phyloP scores from a whole-genome alignment of 2,888 invertebrate genomes.

The Leptopilina myrica region DNA sequence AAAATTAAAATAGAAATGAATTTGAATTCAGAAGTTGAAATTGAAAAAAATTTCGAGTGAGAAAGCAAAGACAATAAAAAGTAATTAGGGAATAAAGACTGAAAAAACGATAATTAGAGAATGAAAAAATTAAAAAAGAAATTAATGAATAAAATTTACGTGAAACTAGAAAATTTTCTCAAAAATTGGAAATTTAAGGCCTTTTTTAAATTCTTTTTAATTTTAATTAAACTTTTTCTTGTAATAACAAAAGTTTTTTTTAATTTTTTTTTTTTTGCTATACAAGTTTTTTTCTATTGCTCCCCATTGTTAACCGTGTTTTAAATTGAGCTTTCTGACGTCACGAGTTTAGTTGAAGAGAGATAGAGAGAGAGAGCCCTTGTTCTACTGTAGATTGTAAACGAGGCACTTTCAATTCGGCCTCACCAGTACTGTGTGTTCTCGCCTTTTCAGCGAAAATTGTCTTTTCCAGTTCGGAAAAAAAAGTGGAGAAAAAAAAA shows the following conservation, averaged over 20 bases:
- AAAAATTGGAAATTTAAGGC: no score
- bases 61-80: no score
- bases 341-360: slow-evolving; percentile 6
- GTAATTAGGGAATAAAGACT: no score
- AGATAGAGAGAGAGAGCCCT: neutral
- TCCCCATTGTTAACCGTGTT: slow-evolving; percentile 10
- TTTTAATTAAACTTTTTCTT: neutral
- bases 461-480: slow-evolving; percentile 16
- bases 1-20: no score
- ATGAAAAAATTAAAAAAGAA: no score
- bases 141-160: no score
- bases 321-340: slow-evolving; percentile 22
- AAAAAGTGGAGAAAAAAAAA: slow-evolving; percentile 5
- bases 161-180: no score
- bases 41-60: no score
- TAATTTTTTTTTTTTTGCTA: neutral
- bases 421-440: slow-evolving; percentile 17
- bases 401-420: slow-evolving; percentile 17
- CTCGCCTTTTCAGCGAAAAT: slow-evolving; percentile 30
- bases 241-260: neutral
- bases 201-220: no score
- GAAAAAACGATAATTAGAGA: no score
- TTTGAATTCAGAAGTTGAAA: no score
- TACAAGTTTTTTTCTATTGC: slow-evolving; percentile 1
- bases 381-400: slow-evolving; percentile 33